Percentiles rank a stretch among this genome's conserved stretches.
phyloP scores from a whole-genome alignment of 2,797 vertebrate species.

The Sebastes flavidus region DNA sequence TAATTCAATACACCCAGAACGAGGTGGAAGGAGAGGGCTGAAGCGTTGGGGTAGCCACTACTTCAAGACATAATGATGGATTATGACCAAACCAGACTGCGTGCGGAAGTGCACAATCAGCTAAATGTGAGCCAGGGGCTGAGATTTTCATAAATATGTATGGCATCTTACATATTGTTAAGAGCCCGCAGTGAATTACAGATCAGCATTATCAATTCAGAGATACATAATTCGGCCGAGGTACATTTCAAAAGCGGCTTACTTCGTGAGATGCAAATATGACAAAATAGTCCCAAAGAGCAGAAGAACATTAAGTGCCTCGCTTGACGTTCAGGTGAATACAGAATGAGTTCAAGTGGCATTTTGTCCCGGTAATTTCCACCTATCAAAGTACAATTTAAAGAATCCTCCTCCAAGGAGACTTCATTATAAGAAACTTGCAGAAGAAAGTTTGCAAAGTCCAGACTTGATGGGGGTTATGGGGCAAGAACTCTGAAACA shows the following conservation, averaged over 20 bases:
- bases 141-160: conserved; percentile 82
- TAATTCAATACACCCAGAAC: conserved; percentile 43
- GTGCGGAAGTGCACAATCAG: conserved; percentile 76
- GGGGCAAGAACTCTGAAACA: conserved; percentile 53
- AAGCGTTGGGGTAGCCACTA: conserved; percentile 18
- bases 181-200: conserved; percentile 72
- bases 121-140: conserved; percentile 74
- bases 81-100: conserved; percentile 73
- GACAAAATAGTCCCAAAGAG: conserved; percentile 57
- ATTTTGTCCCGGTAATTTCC: conserved; percentile 52
- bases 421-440: conserved; percentile 54
- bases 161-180: conserved; percentile 74
- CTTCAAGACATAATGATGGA: conserved; percentile 79
- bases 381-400: conserved; percentile 51
- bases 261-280: conserved; percentile 65
- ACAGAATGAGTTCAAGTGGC: conserved; percentile 61
- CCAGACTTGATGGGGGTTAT: conserved; percentile 41
- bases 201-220: conserved; percentile 74
- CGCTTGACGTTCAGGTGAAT: conserved; percentile 62
- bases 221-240: conserved; percentile 68
- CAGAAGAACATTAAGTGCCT: conserved; percentile 42
- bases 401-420: conserved; percentile 38
- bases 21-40: background rate
- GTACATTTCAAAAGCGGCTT: conserved; percentile 62
- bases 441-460: conserved; percentile 54